Evolutionary conservation across 2,113 vertebrate species (phyloP).

Genomic region (Gallinago paraguaiae): DNA sequence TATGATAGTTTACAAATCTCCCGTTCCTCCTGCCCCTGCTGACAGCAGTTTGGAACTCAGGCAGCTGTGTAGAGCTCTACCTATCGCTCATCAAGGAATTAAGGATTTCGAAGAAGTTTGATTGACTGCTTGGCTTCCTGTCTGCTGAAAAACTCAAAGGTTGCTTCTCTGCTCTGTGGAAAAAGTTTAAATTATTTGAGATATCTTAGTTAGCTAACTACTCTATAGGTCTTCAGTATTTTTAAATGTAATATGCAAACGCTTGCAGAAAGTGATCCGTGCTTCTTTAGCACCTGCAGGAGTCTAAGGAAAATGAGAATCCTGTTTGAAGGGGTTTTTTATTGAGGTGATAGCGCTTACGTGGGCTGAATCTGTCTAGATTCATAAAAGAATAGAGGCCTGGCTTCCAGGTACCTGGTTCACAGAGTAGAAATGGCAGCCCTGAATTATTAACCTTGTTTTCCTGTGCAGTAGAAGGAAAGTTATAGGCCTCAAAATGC

Average conservation of each 20-base stretch:
- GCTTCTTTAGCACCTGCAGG: background rate
- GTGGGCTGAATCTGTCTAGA: background rate
- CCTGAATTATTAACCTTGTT: background rate
- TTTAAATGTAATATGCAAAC: background rate
- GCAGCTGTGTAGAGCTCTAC: background rate
- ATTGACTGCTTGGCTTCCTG: background rate
- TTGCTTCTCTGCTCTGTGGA: background rate
- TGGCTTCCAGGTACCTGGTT: background rate
- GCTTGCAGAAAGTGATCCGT: background rate
- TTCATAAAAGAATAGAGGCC: background rate
- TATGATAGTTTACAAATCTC: background rate
- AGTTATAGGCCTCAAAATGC: background rate
- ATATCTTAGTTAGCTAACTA: background rate
- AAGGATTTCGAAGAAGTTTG: background rate
- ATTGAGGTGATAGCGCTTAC: background rate
- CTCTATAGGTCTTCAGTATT: background rate
- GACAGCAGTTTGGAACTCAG: background rate
- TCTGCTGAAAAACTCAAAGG: background rate
- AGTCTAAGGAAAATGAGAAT: background rate
- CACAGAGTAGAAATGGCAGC: background rate
- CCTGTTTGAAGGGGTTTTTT: background rate
- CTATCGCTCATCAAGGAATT: background rate
- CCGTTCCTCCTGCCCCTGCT: background rate
- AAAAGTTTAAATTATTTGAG: background rate
- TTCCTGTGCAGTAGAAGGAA: background rate